phyloP scores from a whole-genome alignment of 2,888 invertebrate species.

The Hipparchia semele region DNA sequence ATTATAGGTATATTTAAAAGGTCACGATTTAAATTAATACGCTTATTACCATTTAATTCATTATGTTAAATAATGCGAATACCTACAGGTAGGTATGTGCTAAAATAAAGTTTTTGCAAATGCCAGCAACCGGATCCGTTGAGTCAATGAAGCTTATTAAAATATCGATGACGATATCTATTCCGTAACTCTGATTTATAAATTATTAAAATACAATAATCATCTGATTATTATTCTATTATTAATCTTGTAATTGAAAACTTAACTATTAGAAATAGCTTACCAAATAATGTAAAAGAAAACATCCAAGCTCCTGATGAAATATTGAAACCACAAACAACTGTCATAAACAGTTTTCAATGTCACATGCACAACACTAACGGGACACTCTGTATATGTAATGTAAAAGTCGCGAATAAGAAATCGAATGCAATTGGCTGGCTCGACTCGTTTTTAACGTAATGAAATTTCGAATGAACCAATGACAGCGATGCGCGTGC shows the following conservation, averaged over 20 bases:
- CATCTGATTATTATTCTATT: not conserved
- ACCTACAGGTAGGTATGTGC: not conserved
- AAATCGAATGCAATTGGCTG: conserved; percentile 75
- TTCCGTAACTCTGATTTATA: not conserved
- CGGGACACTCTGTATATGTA: conserved; percentile 67
- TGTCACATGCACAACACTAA: conserved; percentile 66
- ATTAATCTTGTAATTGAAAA: not conserved
- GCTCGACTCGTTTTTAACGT: conserved; percentile 54
- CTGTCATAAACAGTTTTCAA: conserved; percentile 42
- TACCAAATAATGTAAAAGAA: conserved; percentile 50
- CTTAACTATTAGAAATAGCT: conserved; percentile 22
- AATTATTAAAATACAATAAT: too few species aligned
- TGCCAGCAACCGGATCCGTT: conserved; percentile 30
- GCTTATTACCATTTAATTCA: conserved; percentile 5
- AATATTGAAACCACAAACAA: conserved; percentile 36
- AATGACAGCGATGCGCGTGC: conserved; percentile 64
- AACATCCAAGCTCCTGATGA: conserved; percentile 67
- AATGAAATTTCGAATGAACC: conserved; percentile 62
- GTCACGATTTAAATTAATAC: conserved; percentile 21
- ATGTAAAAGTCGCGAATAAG: conserved; percentile 67
- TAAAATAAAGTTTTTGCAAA: conserved; percentile 32
- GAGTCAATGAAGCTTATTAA: conserved; percentile 25
- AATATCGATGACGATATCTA: conserved; percentile 20
- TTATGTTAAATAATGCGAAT: conserved; percentile 23
- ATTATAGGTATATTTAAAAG: not conserved